phyloP scores from a whole-genome alignment of 2,797 vertebrate species.

The Odontamblyopus lacepedii region DNA sequence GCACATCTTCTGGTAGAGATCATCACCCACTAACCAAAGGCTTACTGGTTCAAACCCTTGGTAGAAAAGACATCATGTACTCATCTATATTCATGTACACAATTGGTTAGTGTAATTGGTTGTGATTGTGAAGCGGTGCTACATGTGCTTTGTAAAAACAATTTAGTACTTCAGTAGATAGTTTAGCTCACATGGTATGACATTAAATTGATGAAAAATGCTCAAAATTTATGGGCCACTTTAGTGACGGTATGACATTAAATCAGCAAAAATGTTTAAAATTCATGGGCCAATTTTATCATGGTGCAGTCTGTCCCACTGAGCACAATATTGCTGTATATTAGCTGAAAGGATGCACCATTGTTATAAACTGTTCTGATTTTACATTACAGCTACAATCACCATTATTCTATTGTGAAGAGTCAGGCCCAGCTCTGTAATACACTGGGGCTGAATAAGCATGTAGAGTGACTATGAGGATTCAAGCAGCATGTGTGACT shows the following conservation, averaged over 20 bases:
- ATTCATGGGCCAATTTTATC: neutral
- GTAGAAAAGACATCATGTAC: too few species aligned
- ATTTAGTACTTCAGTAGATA: neutral
- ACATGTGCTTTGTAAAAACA: neutral
- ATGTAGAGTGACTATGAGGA: conserved; percentile 41
- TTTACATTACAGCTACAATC: neutral
- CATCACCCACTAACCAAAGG: neutral
- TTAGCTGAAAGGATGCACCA: too few species aligned
- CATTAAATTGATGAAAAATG: neutral
- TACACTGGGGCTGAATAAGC: neutral
- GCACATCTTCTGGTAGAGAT: neutral
- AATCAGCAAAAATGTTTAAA: too few species aligned
- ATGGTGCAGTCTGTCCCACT: neutral
- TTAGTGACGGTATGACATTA: neutral
- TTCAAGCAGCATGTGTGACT: conserved; percentile 23
- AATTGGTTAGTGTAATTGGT: too few species aligned
- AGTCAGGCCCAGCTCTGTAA: too few species aligned
- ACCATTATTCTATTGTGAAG: too few species aligned
- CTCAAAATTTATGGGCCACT: too few species aligned
- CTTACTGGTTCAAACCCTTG: too few species aligned
- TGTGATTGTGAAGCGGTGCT: neutral
- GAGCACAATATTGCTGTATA: neutral
- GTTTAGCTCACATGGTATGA: neutral
- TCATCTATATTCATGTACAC: too few species aligned
- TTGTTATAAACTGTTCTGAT: too few species aligned